Percentiles rank a stretch among this genome's conserved stretches.
Conservation (phyloP, 2,113 vertebrate genomes). For the Miniopterus natalensis region DNA sequence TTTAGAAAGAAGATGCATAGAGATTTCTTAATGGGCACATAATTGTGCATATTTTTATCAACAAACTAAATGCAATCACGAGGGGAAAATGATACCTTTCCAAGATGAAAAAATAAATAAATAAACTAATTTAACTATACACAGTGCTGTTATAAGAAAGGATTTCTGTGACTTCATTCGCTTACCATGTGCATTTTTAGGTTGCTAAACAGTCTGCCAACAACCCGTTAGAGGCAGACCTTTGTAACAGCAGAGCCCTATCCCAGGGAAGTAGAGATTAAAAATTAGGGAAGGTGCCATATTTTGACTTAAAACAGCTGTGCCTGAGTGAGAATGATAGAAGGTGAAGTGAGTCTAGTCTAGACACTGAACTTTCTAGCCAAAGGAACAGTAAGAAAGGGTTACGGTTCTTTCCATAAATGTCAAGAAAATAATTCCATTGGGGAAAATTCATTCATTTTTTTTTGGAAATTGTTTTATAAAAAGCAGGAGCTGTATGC, state of each 20-base stretch:
- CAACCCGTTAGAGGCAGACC: slow-evolving; percentile 29
- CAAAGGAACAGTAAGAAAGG: background rate
- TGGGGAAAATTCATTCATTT: slow-evolving; percentile 57
- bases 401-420: slow-evolving; percentile 37
- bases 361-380: background rate
- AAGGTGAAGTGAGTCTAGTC: background rate
- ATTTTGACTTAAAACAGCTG: slow-evolving; percentile 54
- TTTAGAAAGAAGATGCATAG: slow-evolving; percentile 44
- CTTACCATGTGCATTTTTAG: slow-evolving; percentile 50
- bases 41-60: slow-evolving; percentile 25
- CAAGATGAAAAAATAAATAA: background rate
- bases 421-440: slow-evolving; percentile 61
- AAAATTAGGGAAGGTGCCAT: slow-evolving; percentile 25
- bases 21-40: slow-evolving; percentile 25
- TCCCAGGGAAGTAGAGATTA: slow-evolving; percentile 8
- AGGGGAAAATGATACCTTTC: slow-evolving; percentile 41
- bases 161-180: slow-evolving; percentile 52
- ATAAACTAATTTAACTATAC: slow-evolving; percentile 48
- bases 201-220: slow-evolving; percentile 14
- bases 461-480: slow-evolving; percentile 62
- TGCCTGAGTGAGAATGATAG: background rate
- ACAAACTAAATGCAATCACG: background rate
- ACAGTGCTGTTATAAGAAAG: background rate
- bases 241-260: slow-evolving; percentile 34
- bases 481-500: slow-evolving; percentile 57